Base-by-base conservation (phyloP, 2,888 invertebrate genomes). In the Masnerella sp. region DNA sequence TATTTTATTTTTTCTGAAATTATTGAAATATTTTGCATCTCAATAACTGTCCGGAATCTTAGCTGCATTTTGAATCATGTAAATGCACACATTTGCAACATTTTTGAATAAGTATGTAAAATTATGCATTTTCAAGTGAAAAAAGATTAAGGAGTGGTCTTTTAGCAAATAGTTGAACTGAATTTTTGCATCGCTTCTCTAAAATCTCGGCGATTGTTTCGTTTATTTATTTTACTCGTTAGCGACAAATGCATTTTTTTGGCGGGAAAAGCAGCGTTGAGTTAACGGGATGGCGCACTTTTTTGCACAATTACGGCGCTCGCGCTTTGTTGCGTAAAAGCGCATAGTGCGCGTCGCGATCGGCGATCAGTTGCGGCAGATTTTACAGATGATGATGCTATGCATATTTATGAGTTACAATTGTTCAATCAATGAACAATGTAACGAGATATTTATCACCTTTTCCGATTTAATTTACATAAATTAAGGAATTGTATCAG, bases 141-240 rank as follows among this genome's bases (percentile, higher is more conserved):
- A 61, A 61, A 47, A 59, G 47, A 47, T 38, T 5, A 38, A 59
- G 47, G 47, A 47, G 59, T 59, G 47, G 59, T 28, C 12, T 18
- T 17, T 25, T 4, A 38, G 28, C 38, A 45, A 22, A 45, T 45
- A 43, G n/a, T 32, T 43, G 9, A 14, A 2, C 20, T 22, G 22
- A 25, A 15, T 15, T 9, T 8, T 14, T 8, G 8, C 8, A 22
- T 12, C n/a, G 34, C 12, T 51, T 17, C 2, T 4, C 5, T 5
- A 51, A 51, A 54, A 52, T 14, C 14, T 38, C 3, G 5, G 25
- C n/a, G n/a, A n/a, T n/a, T n/a, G n/a, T n/a, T n/a, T n/a, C n/a
- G n/a, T n/a, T n/a, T n/a, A n/a, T n/a, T n/a, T n/a, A n/a, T n/a
- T n/a, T n/a, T n/a, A n/a, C n/a, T n/a, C n/a, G n/a, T n/a, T n/a